These are phyloP conservation scores for Leptopilina clavipes DNA, from an alignment of 1,140 invertebrate genomes.

Conservation along the genomic window DNA sequence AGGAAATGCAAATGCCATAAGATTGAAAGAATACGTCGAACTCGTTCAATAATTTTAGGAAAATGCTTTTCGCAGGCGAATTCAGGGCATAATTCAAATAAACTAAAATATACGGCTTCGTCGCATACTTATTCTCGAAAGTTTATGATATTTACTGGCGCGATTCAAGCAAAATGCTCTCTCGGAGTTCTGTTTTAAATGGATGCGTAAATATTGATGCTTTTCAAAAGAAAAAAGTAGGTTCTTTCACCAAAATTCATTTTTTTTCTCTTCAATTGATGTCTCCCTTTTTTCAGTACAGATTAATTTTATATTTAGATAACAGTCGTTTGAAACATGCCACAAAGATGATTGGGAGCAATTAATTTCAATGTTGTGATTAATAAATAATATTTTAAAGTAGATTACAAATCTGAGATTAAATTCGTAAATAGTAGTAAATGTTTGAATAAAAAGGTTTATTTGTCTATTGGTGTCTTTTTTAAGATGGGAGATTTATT, in stretches of 20 bases:
- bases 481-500: too few species aligned
- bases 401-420: too few species aligned
- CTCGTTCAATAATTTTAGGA: constrained; percentile 4
- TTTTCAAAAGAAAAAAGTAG: background rate
- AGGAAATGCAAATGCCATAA: constrained; percentile 3
- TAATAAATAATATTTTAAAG: too few species aligned
- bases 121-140: constrained; percentile 47
- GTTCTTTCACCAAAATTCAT: background rate
- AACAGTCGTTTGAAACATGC: too few species aligned
- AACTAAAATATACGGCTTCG: constrained; percentile 15
- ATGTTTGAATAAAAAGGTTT: too few species aligned
- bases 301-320: too few species aligned
- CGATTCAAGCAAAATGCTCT: constrained; percentile 25
- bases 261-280: too few species aligned
- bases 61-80: constrained; percentile 27
- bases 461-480: too few species aligned
- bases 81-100: constrained; percentile 20
- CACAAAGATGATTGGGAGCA: too few species aligned
- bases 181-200: constrained; percentile 15
- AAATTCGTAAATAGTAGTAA: too few species aligned
- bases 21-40: constrained; percentile 20
- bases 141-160: constrained; percentile 56
- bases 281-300: too few species aligned
- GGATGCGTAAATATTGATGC: constrained; percentile 43
- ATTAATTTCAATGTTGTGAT: too few species aligned